Base-by-base conservation (phyloP, 2,888 invertebrate genomes). In the Chrysolina americana region DNA sequence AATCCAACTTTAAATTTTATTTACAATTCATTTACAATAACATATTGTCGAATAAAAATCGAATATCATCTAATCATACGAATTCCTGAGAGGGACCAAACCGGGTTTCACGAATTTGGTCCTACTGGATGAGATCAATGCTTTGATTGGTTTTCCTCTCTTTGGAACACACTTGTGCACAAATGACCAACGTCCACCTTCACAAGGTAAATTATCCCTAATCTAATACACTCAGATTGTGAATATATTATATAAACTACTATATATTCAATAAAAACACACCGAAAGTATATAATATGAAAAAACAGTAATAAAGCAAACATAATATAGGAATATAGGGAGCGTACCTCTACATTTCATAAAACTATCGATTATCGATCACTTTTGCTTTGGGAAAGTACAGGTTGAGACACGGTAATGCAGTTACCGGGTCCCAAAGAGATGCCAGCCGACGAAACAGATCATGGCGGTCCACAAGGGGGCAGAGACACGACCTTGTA, bases 391-490 rank as follows among this genome's bases (percentile, higher is more conserved):
- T 87, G 87, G 87, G 85, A 84, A 85, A 83, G 82, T 84, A 81
- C 81, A 44, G 79, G 76, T 70, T 74, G 65, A 73, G 64, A 64
- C 71, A 50, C 70, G 76, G 73, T 76, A 75, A 79, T 74, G 78
- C 79, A 86, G 89, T 91, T 92, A 83, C 80, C 81, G 83, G 23
- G 77, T 81, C 87, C 89, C 90, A 78, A 92, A 89, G 62, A 92
- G 86, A 81, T 91, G 91, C 92, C 92, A 92, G 13, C 92, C 92
- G 4, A 92, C 89, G 86, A 92, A 89, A 83, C 92, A 90, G 70
- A 92, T 89, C 41, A 92, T 91, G 5, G 92, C 92, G 3, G 92
- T 92, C 88, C 92, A 92, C 53, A 83, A 64, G 11, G 83, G 81
- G 59, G 82, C 81, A 9, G 83, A 81, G 36, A 80, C 56, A 56